Evolutionary conservation across 2,113 vertebrate species (phyloP).

Genomic region (Okapia johnstoni): DNA sequence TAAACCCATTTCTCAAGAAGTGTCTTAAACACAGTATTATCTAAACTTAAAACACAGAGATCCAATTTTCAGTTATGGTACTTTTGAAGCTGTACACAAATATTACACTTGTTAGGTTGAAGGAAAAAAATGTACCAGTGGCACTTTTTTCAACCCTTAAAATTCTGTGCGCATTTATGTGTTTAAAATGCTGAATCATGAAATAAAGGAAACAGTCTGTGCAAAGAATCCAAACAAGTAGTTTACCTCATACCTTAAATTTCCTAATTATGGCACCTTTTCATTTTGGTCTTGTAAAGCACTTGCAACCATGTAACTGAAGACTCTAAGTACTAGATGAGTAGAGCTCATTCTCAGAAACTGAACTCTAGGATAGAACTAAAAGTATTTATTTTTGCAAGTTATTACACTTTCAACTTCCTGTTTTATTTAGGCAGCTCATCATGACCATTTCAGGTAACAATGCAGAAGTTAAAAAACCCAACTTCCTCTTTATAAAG

Average conservation of each 20-base stretch:
- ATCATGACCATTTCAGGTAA: conserved; percentile 75
- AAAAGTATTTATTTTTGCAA: conserved; percentile 64
- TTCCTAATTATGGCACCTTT: neutral
- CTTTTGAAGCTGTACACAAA: conserved; percentile 26
- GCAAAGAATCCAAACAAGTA: neutral
- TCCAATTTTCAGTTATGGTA: neutral
- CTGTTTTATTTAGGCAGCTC: conserved; percentile 68
- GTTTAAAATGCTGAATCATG: neutral
- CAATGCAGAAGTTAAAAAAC: conserved; percentile 31
- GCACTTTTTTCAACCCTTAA: neutral
- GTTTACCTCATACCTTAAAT: neutral
- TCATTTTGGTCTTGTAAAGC: neutral
- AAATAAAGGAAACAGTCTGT: neutral
- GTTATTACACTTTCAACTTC: conserved; percentile 68
- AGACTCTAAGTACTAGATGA: neutral
- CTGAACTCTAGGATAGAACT: neutral
- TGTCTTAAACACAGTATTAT: neutral
- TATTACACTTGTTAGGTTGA: neutral
- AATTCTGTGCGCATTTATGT: conserved; percentile 12
- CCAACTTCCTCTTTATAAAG: conserved; percentile 75
- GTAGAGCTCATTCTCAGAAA: conserved; percentile 28
- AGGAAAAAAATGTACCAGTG: neutral
- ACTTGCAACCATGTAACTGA: neutral
- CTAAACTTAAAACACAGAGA: conserved; percentile 12
- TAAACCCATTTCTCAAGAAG: neutral